Evolutionary conservation across 2,113 vertebrate species (phyloP).

Genomic region (Pygoscelis adeliae): DNA sequence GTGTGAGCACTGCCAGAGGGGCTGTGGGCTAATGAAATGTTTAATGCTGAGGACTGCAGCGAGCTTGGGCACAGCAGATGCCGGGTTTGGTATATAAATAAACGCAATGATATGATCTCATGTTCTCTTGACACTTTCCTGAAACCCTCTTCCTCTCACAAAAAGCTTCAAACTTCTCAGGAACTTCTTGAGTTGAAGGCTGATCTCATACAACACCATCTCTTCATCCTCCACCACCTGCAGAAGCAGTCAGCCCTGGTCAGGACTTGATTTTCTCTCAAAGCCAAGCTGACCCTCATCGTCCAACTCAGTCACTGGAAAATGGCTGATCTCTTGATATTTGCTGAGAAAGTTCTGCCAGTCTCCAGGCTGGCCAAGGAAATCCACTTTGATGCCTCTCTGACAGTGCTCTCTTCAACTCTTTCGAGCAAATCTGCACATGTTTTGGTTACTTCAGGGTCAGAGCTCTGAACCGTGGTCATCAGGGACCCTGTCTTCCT

Average conservation of each 20-base stretch:
- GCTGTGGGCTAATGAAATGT: conserved; percentile 64
- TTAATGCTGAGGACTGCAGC: conserved; percentile 56
- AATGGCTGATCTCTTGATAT: not conserved
- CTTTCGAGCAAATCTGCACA: not conserved
- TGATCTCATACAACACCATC: not conserved
- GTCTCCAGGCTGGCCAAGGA: not conserved
- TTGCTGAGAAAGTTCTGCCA: not conserved
- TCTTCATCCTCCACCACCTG: not conserved
- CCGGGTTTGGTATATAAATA: conserved; percentile 49
- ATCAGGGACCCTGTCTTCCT: not conserved
- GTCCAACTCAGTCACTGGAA: not conserved
- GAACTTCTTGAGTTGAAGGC: not conserved
- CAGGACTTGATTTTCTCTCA: not conserved
- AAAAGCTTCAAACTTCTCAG: conserved; percentile 27
- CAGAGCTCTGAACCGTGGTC: not conserved
- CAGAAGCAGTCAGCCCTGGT: not conserved
- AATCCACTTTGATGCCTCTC: not conserved
- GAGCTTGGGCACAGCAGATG: conserved; percentile 45
- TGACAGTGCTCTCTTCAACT: not conserved
- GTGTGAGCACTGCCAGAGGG: conserved; percentile 56
- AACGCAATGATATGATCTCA: conserved; percentile 35
- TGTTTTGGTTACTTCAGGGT: not conserved
- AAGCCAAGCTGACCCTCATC: not conserved
- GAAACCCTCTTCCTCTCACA: conserved; percentile 25
- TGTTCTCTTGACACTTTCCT: conserved; percentile 63